Conservation (phyloP, 2,888 invertebrate species). For the Taphrorychus bicolor region DNA sequence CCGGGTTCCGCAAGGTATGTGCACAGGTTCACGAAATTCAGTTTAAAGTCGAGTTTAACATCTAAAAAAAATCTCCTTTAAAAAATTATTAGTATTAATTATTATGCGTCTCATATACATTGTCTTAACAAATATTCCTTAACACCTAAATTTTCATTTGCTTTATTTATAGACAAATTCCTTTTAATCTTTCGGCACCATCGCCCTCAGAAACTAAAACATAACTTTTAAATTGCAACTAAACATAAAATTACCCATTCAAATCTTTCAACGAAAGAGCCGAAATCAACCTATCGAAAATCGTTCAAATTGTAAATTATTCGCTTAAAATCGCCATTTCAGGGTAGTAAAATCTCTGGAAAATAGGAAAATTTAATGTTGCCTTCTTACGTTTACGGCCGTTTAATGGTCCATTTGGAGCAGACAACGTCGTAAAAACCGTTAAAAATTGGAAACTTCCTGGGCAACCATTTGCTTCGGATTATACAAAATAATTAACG, state of each 20-base stretch:
- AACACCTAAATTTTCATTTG: no score
- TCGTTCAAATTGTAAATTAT: neutral
- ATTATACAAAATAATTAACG: slow-evolving; percentile 16
- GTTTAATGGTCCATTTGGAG: slow-evolving; percentile 28
- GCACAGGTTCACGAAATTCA: no score
- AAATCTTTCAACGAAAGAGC: neutral
- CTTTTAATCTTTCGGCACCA: neutral
- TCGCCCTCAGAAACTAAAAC: neutral
- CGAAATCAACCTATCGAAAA: neutral
- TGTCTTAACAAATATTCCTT: no score
- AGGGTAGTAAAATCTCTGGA: slow-evolving; percentile 19
- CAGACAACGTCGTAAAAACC: slow-evolving; percentile 15
- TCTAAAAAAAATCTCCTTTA: no score
- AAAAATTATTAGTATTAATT: no score
- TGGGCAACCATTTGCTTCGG: neutral
- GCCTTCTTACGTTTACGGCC: slow-evolving; percentile 26
- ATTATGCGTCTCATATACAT: no score
- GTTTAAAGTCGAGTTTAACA: no score
- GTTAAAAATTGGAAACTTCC: slow-evolving; percentile 21
- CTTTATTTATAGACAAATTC: neutral
- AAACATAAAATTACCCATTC: neutral
- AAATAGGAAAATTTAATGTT: slow-evolving; percentile 32
- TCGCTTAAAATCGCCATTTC: slow-evolving; percentile 17
- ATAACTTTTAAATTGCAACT: neutral
- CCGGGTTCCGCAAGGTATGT: no score